These are phyloP conservation scores for Trigoniulus corallinus DNA, from an alignment of 1,140 invertebrate species.

Conservation along the genomic window DNA sequence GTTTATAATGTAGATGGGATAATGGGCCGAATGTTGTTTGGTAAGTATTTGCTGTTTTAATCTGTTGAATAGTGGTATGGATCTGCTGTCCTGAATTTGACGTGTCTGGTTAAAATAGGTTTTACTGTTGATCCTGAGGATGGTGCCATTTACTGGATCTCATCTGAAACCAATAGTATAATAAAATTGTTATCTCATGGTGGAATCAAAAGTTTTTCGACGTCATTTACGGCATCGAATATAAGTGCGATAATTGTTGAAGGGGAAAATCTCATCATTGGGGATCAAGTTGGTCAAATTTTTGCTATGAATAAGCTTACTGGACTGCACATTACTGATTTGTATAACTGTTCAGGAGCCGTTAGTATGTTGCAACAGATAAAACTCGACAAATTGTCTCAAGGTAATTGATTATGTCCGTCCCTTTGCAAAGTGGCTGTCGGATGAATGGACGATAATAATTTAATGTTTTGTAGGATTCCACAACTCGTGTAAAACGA, in stretches of 20 bases:
- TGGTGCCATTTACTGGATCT: not conserved
- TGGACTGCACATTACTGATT: not conserved
- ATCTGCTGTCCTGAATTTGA: not conserved
- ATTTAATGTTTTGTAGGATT: not conserved
- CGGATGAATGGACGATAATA: not conserved
- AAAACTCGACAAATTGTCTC: not conserved
- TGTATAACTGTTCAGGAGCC: not conserved
- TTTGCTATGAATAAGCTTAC: not conserved
- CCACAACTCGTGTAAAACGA: not conserved
- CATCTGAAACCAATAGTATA: not conserved
- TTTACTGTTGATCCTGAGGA: not conserved
- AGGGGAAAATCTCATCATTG: not conserved
- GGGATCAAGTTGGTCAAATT: not conserved
- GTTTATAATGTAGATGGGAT: not conserved
- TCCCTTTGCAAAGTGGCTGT: not conserved
- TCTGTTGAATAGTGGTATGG: not conserved
- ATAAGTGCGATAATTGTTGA: not conserved
- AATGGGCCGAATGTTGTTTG: not conserved
- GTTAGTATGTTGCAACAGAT: not conserved
- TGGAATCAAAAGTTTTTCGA: not conserved
- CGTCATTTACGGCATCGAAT: not conserved
- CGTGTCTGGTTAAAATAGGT: not conserved
- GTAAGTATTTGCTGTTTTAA: not conserved
- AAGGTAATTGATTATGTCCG: not conserved
- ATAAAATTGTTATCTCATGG: not conserved